These are phyloP conservation scores for Microctenopoma steveboyesi DNA, from an alignment of 2,797 vertebrate genomes.

Conservation along the genomic window DNA sequence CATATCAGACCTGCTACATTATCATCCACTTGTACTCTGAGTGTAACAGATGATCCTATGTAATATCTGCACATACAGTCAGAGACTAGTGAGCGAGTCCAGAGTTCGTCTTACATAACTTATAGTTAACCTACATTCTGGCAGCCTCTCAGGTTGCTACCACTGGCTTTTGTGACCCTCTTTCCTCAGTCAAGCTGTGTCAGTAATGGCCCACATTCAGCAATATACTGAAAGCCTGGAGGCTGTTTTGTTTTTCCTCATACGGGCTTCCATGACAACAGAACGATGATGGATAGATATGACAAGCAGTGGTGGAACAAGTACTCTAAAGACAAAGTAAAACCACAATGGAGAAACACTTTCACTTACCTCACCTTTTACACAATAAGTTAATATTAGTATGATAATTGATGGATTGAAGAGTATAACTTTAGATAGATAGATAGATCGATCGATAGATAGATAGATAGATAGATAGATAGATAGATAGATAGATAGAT, in stretches of 20 bases:
- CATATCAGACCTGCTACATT: neutral
- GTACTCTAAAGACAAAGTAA: neutral
- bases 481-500: no score
- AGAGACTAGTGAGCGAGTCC: constrained; percentile 33
- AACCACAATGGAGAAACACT: neutral
- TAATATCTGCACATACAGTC: constrained; percentile 10
- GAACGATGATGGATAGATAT: neutral
- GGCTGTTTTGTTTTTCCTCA: constrained; percentile 11
- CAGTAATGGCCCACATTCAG: constrained; percentile 74
- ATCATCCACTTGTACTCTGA: constrained; percentile 3
- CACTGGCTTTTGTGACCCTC: constrained; percentile 66
- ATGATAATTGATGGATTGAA: neutral
- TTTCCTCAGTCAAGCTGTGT: constrained; percentile 71
- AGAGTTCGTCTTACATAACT: constrained; percentile 69
- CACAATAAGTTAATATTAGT: neutral
- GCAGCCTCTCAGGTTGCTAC: constrained; percentile 76
- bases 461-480: no score
- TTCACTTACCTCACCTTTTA: neutral
- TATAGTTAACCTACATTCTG: constrained; percentile 76
- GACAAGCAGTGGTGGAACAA: neutral
- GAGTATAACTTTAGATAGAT: no score
- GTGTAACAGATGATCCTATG: constrained; percentile 16
- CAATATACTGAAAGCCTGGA: constrained; percentile 30
- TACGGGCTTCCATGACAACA: constrained; percentile 24
- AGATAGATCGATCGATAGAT: no score